These are phyloP conservation scores for Xenentodon cancila DNA, from an alignment of 2,797 vertebrate species.

Conservation along the genomic window DNA sequence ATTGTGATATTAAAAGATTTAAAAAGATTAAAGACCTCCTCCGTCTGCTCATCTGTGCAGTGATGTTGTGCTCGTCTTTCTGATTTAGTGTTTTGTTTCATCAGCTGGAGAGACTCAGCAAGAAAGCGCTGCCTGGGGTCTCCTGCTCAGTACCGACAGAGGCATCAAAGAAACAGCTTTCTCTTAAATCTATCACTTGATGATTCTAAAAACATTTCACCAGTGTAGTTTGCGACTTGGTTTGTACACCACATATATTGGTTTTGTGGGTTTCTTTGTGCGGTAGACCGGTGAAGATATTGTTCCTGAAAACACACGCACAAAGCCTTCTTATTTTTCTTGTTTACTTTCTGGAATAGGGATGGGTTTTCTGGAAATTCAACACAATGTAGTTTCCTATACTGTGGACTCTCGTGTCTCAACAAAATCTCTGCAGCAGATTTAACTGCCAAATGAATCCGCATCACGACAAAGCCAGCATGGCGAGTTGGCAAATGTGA, in stretches of 20 bases:
- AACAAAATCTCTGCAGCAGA: too few relatives aligned
- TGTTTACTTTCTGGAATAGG: too few relatives aligned
- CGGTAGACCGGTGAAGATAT: background rate
- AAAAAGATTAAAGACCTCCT: slow-evolving; percentile 2
- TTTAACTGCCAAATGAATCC: too few relatives aligned
- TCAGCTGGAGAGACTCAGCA: slow-evolving; percentile 39
- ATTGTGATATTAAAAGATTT: background rate
- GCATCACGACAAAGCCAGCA: background rate
- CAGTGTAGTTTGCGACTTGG: background rate
- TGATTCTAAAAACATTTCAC: background rate
- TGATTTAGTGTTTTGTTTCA: slow-evolving; percentile 36
- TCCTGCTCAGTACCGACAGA: slow-evolving; percentile 51
- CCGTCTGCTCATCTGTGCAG: slow-evolving; percentile 1
- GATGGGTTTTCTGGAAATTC: too few relatives aligned
- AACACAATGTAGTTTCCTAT: too few relatives aligned
- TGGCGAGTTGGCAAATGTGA: background rate
- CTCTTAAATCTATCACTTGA: slow-evolving; percentile 12
- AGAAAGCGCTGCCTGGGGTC: slow-evolving; percentile 43
- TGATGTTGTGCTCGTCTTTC: slow-evolving; percentile 30
- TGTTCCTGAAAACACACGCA: background rate
- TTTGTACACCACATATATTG: background rate
- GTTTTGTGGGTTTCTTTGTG: background rate
- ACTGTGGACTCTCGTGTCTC: too few relatives aligned
- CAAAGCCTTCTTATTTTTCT: too few relatives aligned
- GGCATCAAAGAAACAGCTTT: slow-evolving; percentile 26